Evolutionary conservation across 2,888 invertebrate species (phyloP), one percentile per base, ranked within the genome.

Genomic region (Cephus sareptanus): DNA sequence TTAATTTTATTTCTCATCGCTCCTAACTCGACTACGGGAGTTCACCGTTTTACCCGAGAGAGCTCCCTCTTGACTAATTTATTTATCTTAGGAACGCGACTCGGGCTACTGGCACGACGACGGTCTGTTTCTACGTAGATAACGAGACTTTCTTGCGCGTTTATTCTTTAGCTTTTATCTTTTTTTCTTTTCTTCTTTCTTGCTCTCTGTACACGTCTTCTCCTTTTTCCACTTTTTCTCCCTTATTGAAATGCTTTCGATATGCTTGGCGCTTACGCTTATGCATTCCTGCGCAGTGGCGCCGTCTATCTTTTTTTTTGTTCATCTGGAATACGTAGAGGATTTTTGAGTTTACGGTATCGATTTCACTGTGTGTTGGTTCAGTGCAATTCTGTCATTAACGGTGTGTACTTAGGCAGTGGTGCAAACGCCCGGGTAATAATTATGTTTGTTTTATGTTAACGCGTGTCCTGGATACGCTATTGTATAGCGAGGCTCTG

Each of bases 71-170:
- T 56, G 77, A 35, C 76, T 85, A 84, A 85, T 85, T 85, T 81
- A 85, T 85, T 76, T 78, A 83, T 76, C 84, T 80, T 75, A 78
- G 76, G 80, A 77, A 79, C 81, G 69, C 73, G 70, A 74, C 75
- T 71, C 56, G 37, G 15, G 76, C 76, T 79, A 76, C 78, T 77
- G 78, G 80, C 56, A 23, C 23, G 35, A 35, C 12, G 77, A 35
- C 12, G 77, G 76, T 73, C 69, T 79, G 79, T 80, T 85, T 85
- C 85, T 85, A 84, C 71, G 76, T 34, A 82, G 85, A 85, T 85
- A 85, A 85, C 79, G 77, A 79, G 75, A 79, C 80, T 82, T 76
- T 77, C 78, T 79, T 77, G 84, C 78, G 83, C 56, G 56, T 9
- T 56, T 56, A 56, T 23, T 56, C 56, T 23, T 15, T 9, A 35